Base-by-base conservation (phyloP, 2,888 invertebrate species). In the Nycteola revayana region DNA sequence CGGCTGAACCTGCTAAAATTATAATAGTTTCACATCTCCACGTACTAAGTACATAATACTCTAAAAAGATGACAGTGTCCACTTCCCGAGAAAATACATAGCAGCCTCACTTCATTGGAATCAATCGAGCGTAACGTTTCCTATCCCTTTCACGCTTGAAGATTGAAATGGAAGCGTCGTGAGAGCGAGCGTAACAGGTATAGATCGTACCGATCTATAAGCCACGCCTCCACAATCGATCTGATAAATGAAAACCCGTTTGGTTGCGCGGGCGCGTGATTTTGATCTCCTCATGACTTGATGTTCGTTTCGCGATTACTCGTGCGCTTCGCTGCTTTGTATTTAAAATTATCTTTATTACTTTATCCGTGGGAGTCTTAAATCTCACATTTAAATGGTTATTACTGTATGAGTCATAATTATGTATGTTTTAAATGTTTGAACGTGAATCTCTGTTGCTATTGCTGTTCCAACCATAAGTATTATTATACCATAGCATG, bases 261-360 rank as follows among this genome's bases (percentile, higher is more conserved):
- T 58, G 49, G 31, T 14, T 62, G 69, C 72, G 74, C 73, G 53
- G 55, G 75, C 73, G 77, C 66, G 45, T 52, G 79, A 81, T 81
- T 71, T 62, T 32, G 63, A 81, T 81, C 80, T 76, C 55, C 60
- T 66, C 69, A 67, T 69, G 72, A 66, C 63, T 66, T 65, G 60
- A 65, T 63, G 64, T 62, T 63, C 54, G 60, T 63, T 75, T 70
- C 59, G 71, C 71, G 69, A 54, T 60, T 55, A 60, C 66, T 63
- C 73, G 69, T 75, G 76, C 71, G 62, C 60, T 42, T 50, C 46
- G 50, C 54, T 63, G 68, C 63, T 74, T 72, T 69, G 73, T 77
- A 81, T 79, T 57, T 77, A 76, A 77, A 79, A 77, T 82, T 77
- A 83, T 84, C 81, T 84, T 83, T 83, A 81, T 79, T 74, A 60